A percentile compares a stretch with the other conserved stretches of the same genome.
These are phyloP conservation scores for Tanytarsus gracilentus DNA, from an alignment of 2,888 invertebrate genomes.

Conservation along the genomic window DNA sequence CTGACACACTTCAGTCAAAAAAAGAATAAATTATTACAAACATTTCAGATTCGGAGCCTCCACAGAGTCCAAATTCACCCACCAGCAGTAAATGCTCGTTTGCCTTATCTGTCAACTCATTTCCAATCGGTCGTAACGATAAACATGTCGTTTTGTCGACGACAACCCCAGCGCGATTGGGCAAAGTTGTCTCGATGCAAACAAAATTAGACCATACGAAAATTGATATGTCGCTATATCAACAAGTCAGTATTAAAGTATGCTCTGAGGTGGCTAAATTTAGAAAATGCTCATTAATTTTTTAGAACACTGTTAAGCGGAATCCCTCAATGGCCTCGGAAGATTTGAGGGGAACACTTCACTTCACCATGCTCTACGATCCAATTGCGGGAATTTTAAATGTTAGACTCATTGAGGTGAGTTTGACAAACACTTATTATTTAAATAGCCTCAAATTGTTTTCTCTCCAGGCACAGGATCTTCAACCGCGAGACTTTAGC, in stretches of 20 bases:
- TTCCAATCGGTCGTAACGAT: constrained; percentile 45
- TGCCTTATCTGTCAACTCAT: constrained; percentile 41
- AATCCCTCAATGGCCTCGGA: constrained; percentile 37
- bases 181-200: constrained; percentile 51
- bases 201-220: constrained; percentile 56
- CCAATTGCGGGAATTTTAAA: constrained; percentile 53
- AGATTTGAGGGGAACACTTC: constrained; percentile 53
- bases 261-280: not conserved
- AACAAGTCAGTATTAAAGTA: constrained; percentile 40
- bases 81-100: constrained; percentile 43
- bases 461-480: constrained; percentile 46
- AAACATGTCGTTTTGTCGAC: constrained; percentile 49
- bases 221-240: constrained; percentile 51
- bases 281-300: not conserved
- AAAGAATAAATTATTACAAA: no score
- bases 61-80: constrained; percentile 44
- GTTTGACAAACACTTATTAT: not conserved
- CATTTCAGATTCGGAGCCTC: constrained; percentile 41
- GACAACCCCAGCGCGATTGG: constrained; percentile 41
- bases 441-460: not conserved
- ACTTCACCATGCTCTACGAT: constrained; percentile 54
- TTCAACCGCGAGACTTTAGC: constrained; percentile 50
- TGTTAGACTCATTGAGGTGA: constrained; percentile 55
- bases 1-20: no score
- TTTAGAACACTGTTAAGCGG: constrained; percentile 38